These are phyloP conservation scores for Abscondita cerata DNA, from an alignment of 2,888 invertebrate genomes.

Conservation along the genomic window DNA sequence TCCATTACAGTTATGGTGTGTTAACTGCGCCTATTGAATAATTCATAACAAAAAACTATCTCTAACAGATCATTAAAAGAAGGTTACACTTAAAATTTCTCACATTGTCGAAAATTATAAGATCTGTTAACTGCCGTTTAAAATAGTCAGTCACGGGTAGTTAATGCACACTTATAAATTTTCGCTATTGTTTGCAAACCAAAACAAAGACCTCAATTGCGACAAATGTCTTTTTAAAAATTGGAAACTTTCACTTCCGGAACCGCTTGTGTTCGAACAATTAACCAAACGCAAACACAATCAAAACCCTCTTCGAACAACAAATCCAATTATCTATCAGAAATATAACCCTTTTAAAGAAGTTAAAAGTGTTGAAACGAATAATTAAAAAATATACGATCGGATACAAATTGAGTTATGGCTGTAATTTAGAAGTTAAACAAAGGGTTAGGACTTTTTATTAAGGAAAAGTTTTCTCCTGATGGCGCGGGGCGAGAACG, in stretches of 20 bases:
- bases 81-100: slow-evolving; percentile 2
- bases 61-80: slow-evolving; percentile 9
- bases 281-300: slow-evolving; percentile 36
- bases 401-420: slow-evolving; percentile 60
- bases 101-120: slow-evolving; percentile 9
- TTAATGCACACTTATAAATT: slow-evolving; percentile 5
- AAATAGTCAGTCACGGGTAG: slow-evolving; percentile 12
- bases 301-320: slow-evolving; percentile 40
- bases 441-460: slow-evolving; percentile 51
- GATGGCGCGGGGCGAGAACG: too few species aligned
- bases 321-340: slow-evolving; percentile 56
- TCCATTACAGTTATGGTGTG: slow-evolving; percentile 10
- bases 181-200: slow-evolving; percentile 7
- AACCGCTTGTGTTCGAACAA: slow-evolving; percentile 21
- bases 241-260: slow-evolving; percentile 2
- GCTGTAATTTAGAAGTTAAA: slow-evolving; percentile 58
- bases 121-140: slow-evolving; percentile 7
- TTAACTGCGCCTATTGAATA: slow-evolving; percentile 16
- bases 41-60: slow-evolving; percentile 10
- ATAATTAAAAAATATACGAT: slow-evolving; percentile 60
- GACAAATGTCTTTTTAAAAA: slow-evolving; percentile 7
- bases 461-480: slow-evolving; percentile 44
- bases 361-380: slow-evolving; percentile 53
- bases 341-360: slow-evolving; percentile 48
- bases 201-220: slow-evolving; percentile 1